Percentiles rank a stretch among this genome's conserved stretches.
Conservation (phyloP, 2,888 invertebrate species). For the Clusia tigrina region DNA sequence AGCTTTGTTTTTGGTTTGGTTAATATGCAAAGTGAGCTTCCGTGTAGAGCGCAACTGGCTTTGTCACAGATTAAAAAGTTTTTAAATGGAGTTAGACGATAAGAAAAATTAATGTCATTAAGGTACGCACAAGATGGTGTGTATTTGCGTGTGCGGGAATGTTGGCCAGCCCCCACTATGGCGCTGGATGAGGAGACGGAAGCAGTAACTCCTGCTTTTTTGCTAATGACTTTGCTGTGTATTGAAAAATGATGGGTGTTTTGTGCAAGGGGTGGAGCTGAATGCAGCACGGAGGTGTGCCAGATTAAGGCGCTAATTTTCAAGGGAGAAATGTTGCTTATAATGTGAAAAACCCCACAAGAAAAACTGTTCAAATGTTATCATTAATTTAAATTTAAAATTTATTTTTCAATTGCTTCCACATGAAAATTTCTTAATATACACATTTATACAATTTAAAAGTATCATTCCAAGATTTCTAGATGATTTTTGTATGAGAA, state of each 20-base stretch:
- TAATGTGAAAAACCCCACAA: background rate
- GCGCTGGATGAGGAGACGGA: background rate
- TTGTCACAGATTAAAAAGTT: constrained; percentile 60
- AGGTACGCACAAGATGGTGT: background rate
- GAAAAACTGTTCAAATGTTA: no score
- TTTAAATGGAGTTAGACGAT: constrained; percentile 27
- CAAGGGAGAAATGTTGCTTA: background rate
- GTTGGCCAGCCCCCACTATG: background rate
- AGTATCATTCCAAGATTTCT: no score
- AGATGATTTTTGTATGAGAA: no score
- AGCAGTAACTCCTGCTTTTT: background rate
- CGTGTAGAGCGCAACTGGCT: constrained; percentile 49
- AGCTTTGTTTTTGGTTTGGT: constrained; percentile 17
- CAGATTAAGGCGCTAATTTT: background rate
- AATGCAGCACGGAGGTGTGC: background rate
- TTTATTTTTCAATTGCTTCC: no score
- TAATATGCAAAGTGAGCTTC: constrained; percentile 29
- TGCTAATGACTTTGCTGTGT: background rate
- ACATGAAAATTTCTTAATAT: no score
- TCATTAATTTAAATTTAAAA: no score
- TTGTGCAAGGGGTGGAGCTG: background rate
- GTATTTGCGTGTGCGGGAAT: background rate
- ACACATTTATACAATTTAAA: no score
- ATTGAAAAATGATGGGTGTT: background rate
- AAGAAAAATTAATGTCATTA: constrained; percentile 19